Evolutionary conservation across 1,140 invertebrate species (phyloP), one percentile per base, ranked within the genome.

Genomic region (Pomacea maculata): DNA sequence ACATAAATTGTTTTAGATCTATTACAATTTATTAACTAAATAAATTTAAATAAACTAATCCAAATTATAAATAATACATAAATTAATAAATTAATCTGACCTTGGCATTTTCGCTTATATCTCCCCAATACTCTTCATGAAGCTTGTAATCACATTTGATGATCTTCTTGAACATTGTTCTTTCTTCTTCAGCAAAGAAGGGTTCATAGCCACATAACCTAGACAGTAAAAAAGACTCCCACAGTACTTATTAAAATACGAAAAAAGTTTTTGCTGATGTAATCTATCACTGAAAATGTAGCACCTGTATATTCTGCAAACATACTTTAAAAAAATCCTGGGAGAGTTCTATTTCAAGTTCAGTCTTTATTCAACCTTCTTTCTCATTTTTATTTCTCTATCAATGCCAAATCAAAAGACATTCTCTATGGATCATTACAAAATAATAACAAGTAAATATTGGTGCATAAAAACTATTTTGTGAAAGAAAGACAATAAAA

Each of bases 141-240:
- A 92, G 93, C 80, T 87, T 84, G 81, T 88, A 92, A 34, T 92
- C 90, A 67, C 87, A 86, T 78, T 90, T 88, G 55, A 92, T 82
- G 45, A 92, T 91, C 79, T 88, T 90, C 78, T 88, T 87, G 71
- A 87, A 92, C 80, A 92, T 89, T 54, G 84, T 82, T 68, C 82
- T 67, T 61, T 92, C 91, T 67, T 88, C 87, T 54, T 87, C 85
- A 65, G 90, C 89, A 82, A 90, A 91, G 84, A 92, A 93, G 63
- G 93, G 92, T 81, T 93, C 93, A 86, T 92, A 92, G 25, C 92
- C 92, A 88, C 92, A 92, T 55, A 93, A 86, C 80, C 92, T 92
- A 82, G 87, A 84, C 71, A 75, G 68, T 61, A 79, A 80, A 73
- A 68, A 73, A 54, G 29, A 81, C 19, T 15, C 57, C n/a, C 29